Evolutionary conservation across 2,797 vertebrate genomes (phyloP), one percentile per base, ranked within the genome.

Genomic region (Pampus argenteus): DNA sequence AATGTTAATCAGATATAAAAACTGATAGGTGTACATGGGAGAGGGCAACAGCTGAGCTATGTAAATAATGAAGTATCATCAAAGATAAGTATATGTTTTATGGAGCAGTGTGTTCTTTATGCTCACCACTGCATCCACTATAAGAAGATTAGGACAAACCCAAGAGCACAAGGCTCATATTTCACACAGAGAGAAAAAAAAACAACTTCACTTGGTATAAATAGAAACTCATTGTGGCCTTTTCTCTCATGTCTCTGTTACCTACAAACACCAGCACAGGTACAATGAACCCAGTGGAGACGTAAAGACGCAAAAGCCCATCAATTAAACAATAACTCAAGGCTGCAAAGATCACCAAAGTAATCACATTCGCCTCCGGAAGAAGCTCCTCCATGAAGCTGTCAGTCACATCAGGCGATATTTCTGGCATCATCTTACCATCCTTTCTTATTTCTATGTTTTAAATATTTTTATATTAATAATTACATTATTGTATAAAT

Each of bases 251-350:
- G 29, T 68, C 66, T 67, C 74, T 71, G 63, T 76, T 84, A 74
- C 68, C 67, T 50, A 51, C 59, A 78, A 34, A 69, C 44, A 54
- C 36, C 22, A 10, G 26, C 42, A n/a, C 48, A 61, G 65, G 56
- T 69, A 38, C 45, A 71, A 58, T 11, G 18, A 76, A 59, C 22
- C 71, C 75, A 77, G 17, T 0, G n/a, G 44, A 72, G 56, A 76
- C 38, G 44, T 63, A 73, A 45, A 62, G 38, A 77, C 42, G 67
- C 76, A 75, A 76, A 76, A 54, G 49, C 23, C 49, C 66, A 67
- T 84, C 68, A 86, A 80, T 86, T 52, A 70, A 84, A 68, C 69
- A 80, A 68, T 75, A 82, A 76, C 45, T 71, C 71, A 23, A 56
- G 55, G 55, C 28, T 80, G 80, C 63, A 69, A 83, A 76, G 59